Conservation (phyloP, 2,888 invertebrate species). For the Thymelicus lineola region DNA sequence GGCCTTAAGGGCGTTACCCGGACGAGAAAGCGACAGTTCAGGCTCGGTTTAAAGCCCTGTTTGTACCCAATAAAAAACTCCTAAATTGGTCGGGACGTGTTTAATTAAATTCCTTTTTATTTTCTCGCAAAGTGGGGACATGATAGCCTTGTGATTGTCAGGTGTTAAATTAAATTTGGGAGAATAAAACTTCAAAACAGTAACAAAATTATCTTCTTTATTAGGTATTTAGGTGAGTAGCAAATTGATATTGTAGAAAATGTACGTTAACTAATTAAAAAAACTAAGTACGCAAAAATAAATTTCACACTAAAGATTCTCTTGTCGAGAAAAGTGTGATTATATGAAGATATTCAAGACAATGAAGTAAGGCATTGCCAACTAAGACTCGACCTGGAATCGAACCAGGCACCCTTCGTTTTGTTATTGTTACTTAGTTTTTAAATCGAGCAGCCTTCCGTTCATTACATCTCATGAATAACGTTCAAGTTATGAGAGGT, state of each 20-base stretch:
- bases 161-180: constrained; percentile 17
- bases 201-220: not conserved
- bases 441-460: no score
- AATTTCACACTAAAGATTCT: no score
- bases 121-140: constrained; percentile 19
- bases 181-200: constrained; percentile 1
- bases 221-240: no score
- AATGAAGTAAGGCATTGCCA: no score
- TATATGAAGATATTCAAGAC: no score
- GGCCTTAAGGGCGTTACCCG: constrained; percentile 10
- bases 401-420: no score
- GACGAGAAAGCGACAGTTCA: constrained; percentile 34
- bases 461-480: no score
- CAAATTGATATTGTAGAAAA: not conserved
- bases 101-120: constrained; percentile 64
- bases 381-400: no score
- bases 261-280: not conserved
- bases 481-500: no score
- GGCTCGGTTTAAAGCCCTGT: constrained; percentile 45
- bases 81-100: constrained; percentile 49
- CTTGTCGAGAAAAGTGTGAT: no score
- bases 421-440: no score
- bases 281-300: no score
- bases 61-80: constrained; percentile 55
- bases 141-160: constrained; percentile 16